Evolutionary conservation across 2,113 vertebrate species (phyloP), one percentile per base, ranked within the genome.

Genomic region (Hiodon alosoides): DNA sequence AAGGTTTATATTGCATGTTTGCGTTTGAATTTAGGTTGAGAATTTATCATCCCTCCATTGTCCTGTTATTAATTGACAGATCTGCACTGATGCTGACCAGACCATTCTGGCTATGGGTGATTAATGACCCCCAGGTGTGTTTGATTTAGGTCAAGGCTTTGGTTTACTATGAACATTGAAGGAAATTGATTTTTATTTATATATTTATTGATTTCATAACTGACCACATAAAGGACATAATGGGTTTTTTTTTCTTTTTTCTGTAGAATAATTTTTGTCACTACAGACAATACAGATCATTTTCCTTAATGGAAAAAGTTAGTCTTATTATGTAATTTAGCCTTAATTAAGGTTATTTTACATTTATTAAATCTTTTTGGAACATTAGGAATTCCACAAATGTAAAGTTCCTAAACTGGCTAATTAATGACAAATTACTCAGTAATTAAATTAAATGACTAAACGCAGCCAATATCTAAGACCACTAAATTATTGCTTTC

Each of bases 81-180:
- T 71, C 69, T 31, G 9, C 10, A n/a, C 9, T 66, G 8, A 55
- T 55, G 51, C 61, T 73, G 72, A 31, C 11, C 5, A 73, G 61
- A 52, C 52, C 13, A 5, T 73, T 55, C 51, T 73, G 72, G 54
- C 48, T 13, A 62, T 5, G 17, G 51, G 51, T 90, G 90, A 91
- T 92, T 87, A 89, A 92, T 90, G 86, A 84, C 82, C 76, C 76
- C 59, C 78, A 71, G 78, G 81, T 81, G 84, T 80, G n/a, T n/a
- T 52, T 78, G 65, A 64, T 79, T 83, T 83, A 76, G 87, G 87
- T 90, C 84, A 82, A 52, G 83, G 75, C 75, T 73, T 71, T 66
- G 78, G 77, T 76, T 78, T 80, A 79, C 83, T 66, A 73, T 76
- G 80, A 80, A 81, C 71, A 70, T 72, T 71, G 79, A 82, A 87